Base-by-base conservation (phyloP, 2,888 invertebrate species). In the Periphyllus acericola region DNA sequence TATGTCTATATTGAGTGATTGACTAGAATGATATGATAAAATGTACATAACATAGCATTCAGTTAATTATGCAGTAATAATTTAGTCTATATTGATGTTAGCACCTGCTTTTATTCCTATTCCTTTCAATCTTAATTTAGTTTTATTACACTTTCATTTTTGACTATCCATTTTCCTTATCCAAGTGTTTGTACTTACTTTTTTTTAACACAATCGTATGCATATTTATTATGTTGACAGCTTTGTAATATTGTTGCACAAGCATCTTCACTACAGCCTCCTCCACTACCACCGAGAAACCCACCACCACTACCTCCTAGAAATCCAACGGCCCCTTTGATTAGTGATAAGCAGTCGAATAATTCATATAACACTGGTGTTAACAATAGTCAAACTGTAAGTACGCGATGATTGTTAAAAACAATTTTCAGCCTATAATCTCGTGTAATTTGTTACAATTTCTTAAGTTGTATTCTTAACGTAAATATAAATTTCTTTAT, bases 201-300 rank as follows among this genome's bases (percentile, higher is more conserved):
- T 60, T 82, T 71, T 86, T 60, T 87, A 80, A 80, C 80, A 72
- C 55, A 8, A 80, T 74, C n/a, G 74, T 87, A 74, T 87, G 81
- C 74, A 75, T 87, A 79, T 79, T 86, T 81, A 87, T 87, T 83
- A 81, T 87, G 87, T 87, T 87, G 81, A 87, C 81, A 87, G 87
- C 87, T 81, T 87, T 74, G 74, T 87, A 87, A 81, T 87, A 87
- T 80, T 78, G 71, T 86, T 86, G 86, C 86, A 87, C 86, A 87
- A 80, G 32, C 71, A 52, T 72, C 36, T 80, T 55, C 72, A 74
- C 36, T 66, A 32, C 55, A 80, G 34, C 86, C 86, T 74, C 86
- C 86, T 60, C 86, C 86, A 29, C 40, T 81, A 72, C 87, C 87
- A 81, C 81, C 87, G 40, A 87, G 80, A 87, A 87, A 87, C 76